A percentile compares a stretch with the other conserved stretches of the same genome.
phyloP scores from a whole-genome alignment of 2,888 invertebrate genomes.

The Aphelenchoides bicaudatus region DNA sequence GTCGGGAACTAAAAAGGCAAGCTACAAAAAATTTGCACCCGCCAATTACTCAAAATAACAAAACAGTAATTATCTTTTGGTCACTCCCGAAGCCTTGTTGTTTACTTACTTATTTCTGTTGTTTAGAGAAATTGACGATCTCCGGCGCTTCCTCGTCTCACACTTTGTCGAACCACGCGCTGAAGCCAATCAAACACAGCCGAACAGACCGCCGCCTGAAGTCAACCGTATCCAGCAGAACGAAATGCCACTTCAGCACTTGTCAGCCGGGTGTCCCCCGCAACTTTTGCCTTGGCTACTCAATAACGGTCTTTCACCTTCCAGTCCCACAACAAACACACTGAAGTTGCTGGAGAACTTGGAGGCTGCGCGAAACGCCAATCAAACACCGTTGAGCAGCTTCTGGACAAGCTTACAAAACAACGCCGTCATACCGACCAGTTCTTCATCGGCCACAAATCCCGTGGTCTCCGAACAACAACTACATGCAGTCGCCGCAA shows the following conservation, averaged over 20 bases:
- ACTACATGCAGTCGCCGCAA: neutral
- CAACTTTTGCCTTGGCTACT: slow-evolving; percentile 1
- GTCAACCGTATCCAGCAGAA: neutral
- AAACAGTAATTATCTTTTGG: no score
- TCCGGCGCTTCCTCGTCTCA: neutral
- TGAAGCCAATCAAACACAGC: slow-evolving; percentile 1
- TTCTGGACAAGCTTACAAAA: slow-evolving; percentile 8
- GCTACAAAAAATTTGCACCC: slow-evolving; percentile 2
- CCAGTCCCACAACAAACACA: slow-evolving; percentile 9
- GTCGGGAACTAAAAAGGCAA: slow-evolving; percentile 27
- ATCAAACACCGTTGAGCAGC: neutral
- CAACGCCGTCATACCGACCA: slow-evolving; percentile 11
- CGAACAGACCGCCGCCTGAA: neutral
- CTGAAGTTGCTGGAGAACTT: slow-evolving; percentile 14
- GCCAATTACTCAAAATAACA: neutral
- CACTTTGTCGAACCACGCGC: slow-evolving; percentile 6
- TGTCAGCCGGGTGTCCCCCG: neutral
- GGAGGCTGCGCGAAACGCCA: slow-evolving; percentile 5
- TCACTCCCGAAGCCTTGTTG: no score
- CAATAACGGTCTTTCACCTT: slow-evolving; percentile 12
- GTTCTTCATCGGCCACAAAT: slow-evolving; percentile 6
- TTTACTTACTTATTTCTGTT: neutral
- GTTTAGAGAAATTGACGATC: slow-evolving; percentile 11
- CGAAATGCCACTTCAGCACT: slow-evolving; percentile 11
- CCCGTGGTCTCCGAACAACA: no score